Conservation (phyloP, 2,888 invertebrate species). For the Oithona nana region DNA sequence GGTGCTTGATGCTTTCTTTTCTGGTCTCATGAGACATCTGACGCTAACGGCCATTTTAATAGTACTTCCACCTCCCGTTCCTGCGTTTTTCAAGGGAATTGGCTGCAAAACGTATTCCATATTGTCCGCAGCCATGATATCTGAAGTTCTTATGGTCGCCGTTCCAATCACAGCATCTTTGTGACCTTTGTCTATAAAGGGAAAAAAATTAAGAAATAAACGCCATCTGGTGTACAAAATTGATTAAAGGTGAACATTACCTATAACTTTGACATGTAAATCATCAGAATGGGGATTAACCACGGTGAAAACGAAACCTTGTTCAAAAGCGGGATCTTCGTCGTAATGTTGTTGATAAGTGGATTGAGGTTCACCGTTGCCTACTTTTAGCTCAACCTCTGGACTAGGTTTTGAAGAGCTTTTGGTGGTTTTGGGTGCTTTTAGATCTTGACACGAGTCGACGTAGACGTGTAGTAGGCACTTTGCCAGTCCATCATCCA, state of each 20-base stretch:
- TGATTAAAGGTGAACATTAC: conserved; percentile 2
- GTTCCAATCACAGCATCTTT: conserved; percentile 8
- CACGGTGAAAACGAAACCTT: conserved; percentile 78
- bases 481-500: conserved; percentile 5
- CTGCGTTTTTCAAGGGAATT: background rate
- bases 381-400: conserved; percentile 54
- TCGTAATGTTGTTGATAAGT: conserved; percentile 49
- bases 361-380: conserved; percentile 48
- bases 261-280: conserved; percentile 53
- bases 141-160: background rate
- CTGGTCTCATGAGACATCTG: background rate
- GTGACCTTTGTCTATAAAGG: conserved; percentile 4
- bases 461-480: conserved; percentile 13
- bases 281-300: conserved; percentile 74
- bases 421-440: background rate
- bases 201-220: too few species aligned
- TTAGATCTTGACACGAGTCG: conserved; percentile 3
- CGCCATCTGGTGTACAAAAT: too few species aligned
- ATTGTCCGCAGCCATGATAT: background rate
- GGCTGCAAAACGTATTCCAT: conserved; percentile 13
- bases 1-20: background rate
- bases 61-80: background rate
- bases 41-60: conserved; percentile 2
- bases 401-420: conserved; percentile 45
- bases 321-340: conserved; percentile 80